A percentile compares a stretch with the other conserved stretches of the same genome.
These are phyloP conservation scores for Platysternon megacephalum DNA, from an alignment of 2,113 vertebrate genomes.

Conservation along the genomic window DNA sequence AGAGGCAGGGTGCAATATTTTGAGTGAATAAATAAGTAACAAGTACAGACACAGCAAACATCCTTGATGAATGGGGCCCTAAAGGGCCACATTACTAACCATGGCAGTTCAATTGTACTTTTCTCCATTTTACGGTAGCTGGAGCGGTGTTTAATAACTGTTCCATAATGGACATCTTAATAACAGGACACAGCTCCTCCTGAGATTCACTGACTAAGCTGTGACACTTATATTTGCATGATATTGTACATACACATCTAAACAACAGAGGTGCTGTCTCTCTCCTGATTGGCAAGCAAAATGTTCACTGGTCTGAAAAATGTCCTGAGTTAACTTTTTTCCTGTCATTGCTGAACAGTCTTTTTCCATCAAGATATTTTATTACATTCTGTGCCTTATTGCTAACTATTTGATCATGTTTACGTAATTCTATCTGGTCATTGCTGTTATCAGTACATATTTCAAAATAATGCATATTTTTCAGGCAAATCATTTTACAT, in stretches of 20 bases:
- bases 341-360: not conserved
- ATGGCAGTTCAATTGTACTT: not conserved
- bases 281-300: not conserved
- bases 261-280: not conserved
- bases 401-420: not conserved
- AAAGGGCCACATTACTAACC: constrained; percentile 6
- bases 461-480: constrained; percentile 42
- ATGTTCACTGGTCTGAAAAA: not conserved
- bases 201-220: constrained; percentile 36
- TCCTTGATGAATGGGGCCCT: constrained; percentile 29
- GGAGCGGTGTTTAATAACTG: constrained; percentile 5
- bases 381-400: not conserved
- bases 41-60: constrained; percentile 1
- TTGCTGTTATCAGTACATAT: not conserved
- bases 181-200: constrained; percentile 22
- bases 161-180: constrained; percentile 42
- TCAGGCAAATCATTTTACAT: constrained; percentile 29
- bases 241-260: not conserved
- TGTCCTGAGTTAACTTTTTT: not conserved
- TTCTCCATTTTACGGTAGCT: constrained; percentile 34
- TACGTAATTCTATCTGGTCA: constrained; percentile 2
- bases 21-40: constrained; percentile 18
- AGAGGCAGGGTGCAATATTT: constrained; percentile 31
- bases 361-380: not conserved
- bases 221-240: constrained; percentile 14